These are phyloP conservation scores for Drosophila emarginata DNA, from an alignment of 2,888 invertebrate genomes.

Conservation along the genomic window DNA sequence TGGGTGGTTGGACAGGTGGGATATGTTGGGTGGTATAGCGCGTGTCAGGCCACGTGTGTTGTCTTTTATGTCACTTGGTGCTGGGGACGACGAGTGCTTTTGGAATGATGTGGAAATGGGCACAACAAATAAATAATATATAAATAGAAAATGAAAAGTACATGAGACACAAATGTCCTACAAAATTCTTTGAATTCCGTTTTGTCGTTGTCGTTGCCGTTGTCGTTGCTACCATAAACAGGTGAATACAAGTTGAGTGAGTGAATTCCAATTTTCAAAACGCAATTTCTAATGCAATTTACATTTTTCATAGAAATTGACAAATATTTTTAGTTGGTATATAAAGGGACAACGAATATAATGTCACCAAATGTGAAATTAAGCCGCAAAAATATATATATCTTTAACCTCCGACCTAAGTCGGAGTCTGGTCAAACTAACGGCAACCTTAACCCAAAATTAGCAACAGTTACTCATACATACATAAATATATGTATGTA, in stretches of 20 bases:
- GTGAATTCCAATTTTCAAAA: no score
- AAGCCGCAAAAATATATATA: no score
- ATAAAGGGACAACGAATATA: no score
- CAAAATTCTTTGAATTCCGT: background rate
- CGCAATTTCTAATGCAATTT: background rate
- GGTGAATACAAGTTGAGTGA: background rate
- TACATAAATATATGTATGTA: background rate
- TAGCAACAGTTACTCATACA: conserved; percentile 10
- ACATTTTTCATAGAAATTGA: background rate
- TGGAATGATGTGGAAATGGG: background rate
- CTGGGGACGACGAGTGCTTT: background rate
- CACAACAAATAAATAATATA: conserved; percentile 4
- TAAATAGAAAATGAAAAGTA: conserved; percentile 11
- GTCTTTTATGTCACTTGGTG: conserved; percentile 28
- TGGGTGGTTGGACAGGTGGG: background rate
- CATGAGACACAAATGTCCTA: background rate
- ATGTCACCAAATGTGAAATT: no score
- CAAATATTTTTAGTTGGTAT: no score
- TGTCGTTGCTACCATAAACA: background rate
- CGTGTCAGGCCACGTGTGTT: conserved; percentile 61
- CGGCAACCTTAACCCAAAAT: conserved; percentile 57
- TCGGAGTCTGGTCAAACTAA: conserved; percentile 16
- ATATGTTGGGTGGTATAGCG: conserved; percentile 23
- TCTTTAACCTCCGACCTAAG: background rate
- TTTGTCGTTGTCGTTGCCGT: no score